Evolutionary conservation across 2,888 invertebrate species (phyloP).

Genomic region (Microctonus aethiopoides): DNA sequence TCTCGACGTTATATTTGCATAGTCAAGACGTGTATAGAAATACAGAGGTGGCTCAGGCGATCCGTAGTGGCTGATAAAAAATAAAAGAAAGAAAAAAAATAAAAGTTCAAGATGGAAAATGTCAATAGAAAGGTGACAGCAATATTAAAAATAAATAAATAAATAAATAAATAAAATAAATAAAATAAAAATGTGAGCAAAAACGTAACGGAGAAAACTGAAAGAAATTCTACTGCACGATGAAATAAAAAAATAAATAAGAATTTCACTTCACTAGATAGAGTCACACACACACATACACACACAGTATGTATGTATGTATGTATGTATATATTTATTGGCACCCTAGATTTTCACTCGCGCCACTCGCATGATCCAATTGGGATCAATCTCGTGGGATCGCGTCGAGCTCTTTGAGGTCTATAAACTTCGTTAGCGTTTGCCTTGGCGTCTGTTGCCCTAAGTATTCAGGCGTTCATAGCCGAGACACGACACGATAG

Average conservation of each 20-base stretch:
- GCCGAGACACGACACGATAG: not conserved
- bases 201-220: not conserved
- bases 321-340: not conserved
- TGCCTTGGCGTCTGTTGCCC: conserved; percentile 11
- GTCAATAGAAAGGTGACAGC: not conserved
- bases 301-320: no score
- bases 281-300: no score
- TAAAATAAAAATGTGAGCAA: not conserved
- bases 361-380: conserved; percentile 49
- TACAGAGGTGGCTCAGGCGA: not conserved
- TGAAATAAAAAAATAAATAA: not conserved
- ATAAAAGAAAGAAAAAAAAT: not conserved
- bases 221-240: not conserved
- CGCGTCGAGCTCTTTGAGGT: conserved; percentile 42
- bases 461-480: conserved; percentile 6
- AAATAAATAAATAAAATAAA: not conserved
- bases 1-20: not conserved
- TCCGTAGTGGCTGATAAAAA: not conserved
- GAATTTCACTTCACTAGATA: not conserved
- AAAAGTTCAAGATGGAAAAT: not conserved
- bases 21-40: not conserved
- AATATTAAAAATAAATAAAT: not conserved
- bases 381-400: conserved; percentile 48
- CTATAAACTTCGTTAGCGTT: conserved; percentile 43
- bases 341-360: conserved; percentile 12